phyloP scores from a whole-genome alignment of 2,113 vertebrate species.

The Acinonyx jubatus region DNA sequence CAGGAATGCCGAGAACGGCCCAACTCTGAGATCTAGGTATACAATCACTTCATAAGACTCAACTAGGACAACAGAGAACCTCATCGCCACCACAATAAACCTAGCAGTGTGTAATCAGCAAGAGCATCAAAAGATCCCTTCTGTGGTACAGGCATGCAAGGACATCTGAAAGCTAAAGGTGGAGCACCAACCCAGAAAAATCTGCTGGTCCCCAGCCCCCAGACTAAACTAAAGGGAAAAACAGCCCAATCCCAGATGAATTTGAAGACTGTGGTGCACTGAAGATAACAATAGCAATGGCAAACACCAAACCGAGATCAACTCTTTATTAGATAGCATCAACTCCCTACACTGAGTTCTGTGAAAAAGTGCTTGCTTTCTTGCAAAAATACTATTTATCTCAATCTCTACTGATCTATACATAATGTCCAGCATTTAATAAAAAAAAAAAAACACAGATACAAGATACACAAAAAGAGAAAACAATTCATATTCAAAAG shows the following conservation, averaged over 20 bases:
- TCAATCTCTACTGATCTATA: neutral
- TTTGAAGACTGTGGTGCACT: fast-evolving
- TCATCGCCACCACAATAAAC: neutral
- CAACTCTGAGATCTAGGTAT: neutral
- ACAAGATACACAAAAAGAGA: neutral
- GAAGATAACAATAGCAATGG: neutral
- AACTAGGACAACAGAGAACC: neutral
- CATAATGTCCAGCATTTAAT: neutral
- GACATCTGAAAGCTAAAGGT: neutral
- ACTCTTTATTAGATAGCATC: neutral
- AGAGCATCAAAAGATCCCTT: neutral
- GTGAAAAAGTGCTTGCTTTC: neutral
- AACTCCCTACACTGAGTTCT: neutral
- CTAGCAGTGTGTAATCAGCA: neutral
- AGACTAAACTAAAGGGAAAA: neutral
- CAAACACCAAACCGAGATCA: neutral
- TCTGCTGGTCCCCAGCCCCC: neutral
- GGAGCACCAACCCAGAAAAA: neutral
- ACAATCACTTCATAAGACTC: neutral
- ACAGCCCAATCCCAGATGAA: neutral
- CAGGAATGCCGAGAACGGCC: neutral
- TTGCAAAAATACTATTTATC: neutral
- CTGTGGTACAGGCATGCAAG: neutral
- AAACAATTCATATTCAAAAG: neutral
- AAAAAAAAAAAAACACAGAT: neutral